These are phyloP conservation scores for Muntiacus reevesi DNA, from an alignment of 2,113 vertebrate species.

Conservation along the genomic window DNA sequence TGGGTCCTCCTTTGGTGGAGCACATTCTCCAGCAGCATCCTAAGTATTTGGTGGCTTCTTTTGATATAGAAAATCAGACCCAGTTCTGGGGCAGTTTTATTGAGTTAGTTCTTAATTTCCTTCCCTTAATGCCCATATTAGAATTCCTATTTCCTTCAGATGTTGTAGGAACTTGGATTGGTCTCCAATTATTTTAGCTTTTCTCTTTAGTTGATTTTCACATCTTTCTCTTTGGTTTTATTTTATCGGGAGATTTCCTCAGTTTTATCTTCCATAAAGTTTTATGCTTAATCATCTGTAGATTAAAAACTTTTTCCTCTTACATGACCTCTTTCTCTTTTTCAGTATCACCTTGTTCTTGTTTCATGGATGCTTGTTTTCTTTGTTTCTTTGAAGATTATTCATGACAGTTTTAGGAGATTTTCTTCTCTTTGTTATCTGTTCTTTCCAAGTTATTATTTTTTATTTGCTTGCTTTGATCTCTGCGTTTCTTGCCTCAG, in stretches of 20 bases:
- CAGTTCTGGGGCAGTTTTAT: neutral
- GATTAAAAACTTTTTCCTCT: neutral
- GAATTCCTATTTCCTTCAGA: neutral
- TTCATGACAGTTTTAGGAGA: neutral
- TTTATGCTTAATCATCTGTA: neutral
- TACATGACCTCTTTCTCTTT: neutral
- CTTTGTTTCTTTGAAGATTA: neutral
- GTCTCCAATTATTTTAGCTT: neutral
- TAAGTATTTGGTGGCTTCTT: neutral
- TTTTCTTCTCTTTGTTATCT: neutral
- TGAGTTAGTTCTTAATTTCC: neutral
- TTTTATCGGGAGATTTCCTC: neutral
- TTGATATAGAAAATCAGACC: neutral
- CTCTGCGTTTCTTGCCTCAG: neutral
- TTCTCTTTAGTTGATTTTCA: neutral
- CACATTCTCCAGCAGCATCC: neutral
- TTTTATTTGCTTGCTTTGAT: neutral
- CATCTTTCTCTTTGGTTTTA: neutral
- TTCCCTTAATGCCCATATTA: neutral
- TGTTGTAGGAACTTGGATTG: neutral
- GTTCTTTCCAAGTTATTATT: neutral
- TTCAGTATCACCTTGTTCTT: neutral
- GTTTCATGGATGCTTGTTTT: constrained; percentile 2
- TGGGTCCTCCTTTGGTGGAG: neutral
- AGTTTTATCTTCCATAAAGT: neutral